phyloP scores from a whole-genome alignment of 2,113 vertebrate genomes.

The Bostrychus sinensis region DNA sequence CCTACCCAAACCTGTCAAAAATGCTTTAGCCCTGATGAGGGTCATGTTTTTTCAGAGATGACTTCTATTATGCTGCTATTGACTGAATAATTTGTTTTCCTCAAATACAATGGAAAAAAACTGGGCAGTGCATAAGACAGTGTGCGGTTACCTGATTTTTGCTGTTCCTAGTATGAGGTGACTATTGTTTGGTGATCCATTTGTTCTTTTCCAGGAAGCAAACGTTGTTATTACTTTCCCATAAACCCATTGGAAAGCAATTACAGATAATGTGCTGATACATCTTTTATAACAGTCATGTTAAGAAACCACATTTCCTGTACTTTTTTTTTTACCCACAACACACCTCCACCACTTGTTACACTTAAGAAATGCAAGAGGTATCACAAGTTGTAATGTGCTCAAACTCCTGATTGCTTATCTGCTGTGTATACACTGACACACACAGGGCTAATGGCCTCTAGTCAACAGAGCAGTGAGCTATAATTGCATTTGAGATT shows the following conservation, averaged over 20 bases:
- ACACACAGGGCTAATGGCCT: background rate
- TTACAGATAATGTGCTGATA: too few species aligned
- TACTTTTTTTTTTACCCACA: background rate
- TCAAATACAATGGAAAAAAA: too few species aligned
- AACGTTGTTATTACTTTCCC: background rate
- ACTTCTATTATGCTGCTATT: too few species aligned
- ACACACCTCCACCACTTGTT: background rate
- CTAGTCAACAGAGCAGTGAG: background rate
- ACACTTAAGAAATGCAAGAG: background rate
- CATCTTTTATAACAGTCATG: background rate
- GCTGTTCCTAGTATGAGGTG: background rate
- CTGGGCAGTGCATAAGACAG: background rate
- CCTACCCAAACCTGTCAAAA: too few species aligned
- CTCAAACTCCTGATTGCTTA: background rate
- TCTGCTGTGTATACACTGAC: background rate
- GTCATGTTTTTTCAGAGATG: too few species aligned
- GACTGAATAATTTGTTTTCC: too few species aligned
- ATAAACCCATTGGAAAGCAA: too few species aligned
- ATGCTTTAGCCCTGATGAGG: too few species aligned
- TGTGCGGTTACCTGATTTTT: background rate
- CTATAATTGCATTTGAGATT: background rate
- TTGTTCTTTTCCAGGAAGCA: constrained; percentile 53
- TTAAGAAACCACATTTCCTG: background rate
- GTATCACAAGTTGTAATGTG: background rate
- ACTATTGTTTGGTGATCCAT: background rate